Base-by-base conservation (phyloP, 1,140 invertebrate species). In the Lepidurus apus region DNA sequence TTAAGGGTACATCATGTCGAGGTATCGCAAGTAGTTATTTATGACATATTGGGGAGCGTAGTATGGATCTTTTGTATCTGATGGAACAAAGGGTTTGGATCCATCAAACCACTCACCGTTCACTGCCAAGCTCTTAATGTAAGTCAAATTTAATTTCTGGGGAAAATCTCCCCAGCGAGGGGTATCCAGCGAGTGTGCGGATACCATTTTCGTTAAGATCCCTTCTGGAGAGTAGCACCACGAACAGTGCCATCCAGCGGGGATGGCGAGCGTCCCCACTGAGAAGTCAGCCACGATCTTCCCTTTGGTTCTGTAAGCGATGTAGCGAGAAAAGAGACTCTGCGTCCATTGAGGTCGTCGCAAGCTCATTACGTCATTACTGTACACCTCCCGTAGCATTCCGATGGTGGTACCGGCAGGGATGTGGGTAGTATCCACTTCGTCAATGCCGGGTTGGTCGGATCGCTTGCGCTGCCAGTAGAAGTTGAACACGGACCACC, bases 401-500 rank as follows among this genome's bases (percentile, higher is more conserved):
- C 43, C 43, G 17, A 77, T 9, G 1, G 42, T 77, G 17, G 43
- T 45, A 43, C 43, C 7, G 9, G 34, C 75, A 4, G 75, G 34
- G 44, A 77, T 24, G 7, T 43, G 47, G 4, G 42, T 44, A 7
- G 74, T 75, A 75, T 44, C 42, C 13, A 17, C 42, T 75, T 75
- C 74, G 5, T 75, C n/a, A 65, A 65, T 65, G 1, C 53, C 53
- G 21, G 53, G 53, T 65, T 65, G 53, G 13, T 65, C 53, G 8
- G 53, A n/a, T 21, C 53, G 53, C 53, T 65, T 81, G 86, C 88
- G 24, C 86, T 82, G 9, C 90, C 90, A 91, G 81, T 88, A 91
- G 80, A 91, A 91, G 11, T 90, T 90, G 82, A 89, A 91, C 1
- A 91, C 89, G 5, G 88, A 90, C 87, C 89, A 90, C 79, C 89